Evolutionary conservation across 2,797 vertebrate species (phyloP).

Genomic region (Schizothorax lantsangensis): DNA sequence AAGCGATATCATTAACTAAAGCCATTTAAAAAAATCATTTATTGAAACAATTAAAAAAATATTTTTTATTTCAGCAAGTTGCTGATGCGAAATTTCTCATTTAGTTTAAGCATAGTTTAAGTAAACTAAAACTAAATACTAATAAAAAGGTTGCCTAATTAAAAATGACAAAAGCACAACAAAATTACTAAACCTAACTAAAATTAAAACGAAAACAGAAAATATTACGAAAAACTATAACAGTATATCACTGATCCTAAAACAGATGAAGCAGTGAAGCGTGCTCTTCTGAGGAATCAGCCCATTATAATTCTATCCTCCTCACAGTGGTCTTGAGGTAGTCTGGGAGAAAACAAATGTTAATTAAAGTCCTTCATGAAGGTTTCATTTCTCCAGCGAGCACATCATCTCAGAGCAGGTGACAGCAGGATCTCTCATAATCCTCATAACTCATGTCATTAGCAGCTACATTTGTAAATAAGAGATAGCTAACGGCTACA

Average conservation of each 20-base stretch:
- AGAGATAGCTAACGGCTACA: not conserved
- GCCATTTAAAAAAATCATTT: too few relatives aligned
- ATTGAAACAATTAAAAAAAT: too few relatives aligned
- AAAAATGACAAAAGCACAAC: too few relatives aligned
- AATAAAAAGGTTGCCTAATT: too few relatives aligned
- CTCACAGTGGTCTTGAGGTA: conserved; percentile 62
- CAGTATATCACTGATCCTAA: not conserved
- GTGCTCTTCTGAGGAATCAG: conserved; percentile 2
- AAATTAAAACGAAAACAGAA: not conserved
- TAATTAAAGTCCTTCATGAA: conserved; percentile 63
- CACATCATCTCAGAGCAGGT: conserved; percentile 4
- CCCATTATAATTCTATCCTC: not conserved
- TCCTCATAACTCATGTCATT: conserved; percentile 19
- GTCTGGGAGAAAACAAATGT: conserved; percentile 59
- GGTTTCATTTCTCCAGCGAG: conserved; percentile 53
- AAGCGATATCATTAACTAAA: too few relatives aligned
- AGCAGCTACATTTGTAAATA: conserved; percentile 4
- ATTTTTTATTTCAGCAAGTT: too few relatives aligned
- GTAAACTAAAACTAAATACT: too few relatives aligned
- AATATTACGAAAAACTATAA: not conserved
- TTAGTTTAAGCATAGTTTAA: too few relatives aligned
- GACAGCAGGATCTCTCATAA: conserved; percentile 8
- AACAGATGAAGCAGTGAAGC: not conserved
- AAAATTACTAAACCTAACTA: not conserved
- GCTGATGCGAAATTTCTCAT: too few relatives aligned